Evolutionary conservation across 2,888 invertebrate species (phyloP).

Genomic region (Ectropis crepuscularia): DNA sequence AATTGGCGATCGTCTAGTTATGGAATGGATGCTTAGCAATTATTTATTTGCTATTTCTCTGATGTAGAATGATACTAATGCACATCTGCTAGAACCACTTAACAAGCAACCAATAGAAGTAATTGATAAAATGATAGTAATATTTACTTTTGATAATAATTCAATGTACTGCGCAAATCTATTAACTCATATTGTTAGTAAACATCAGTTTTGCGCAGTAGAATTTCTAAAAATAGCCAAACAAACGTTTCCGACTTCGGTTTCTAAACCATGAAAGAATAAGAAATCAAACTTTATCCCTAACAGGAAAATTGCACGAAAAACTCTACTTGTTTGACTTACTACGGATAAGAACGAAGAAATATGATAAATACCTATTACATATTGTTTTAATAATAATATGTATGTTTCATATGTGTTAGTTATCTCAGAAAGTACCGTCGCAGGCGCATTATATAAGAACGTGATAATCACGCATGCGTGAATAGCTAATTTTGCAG

Average conservation of each 20-base stretch:
- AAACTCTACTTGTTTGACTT: not conserved
- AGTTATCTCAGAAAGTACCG: constrained; percentile 16
- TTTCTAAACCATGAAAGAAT: not conserved
- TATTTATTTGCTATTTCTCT: constrained; percentile 8
- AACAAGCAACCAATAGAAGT: constrained; percentile 3
- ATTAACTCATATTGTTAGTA: no score
- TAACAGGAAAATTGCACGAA: not conserved
- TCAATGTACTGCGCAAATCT: not conserved
- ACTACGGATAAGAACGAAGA: constrained; percentile 7
- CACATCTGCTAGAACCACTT: not conserved
- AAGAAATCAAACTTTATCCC: not conserved
- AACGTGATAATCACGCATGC: constrained; percentile 36
- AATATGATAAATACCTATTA: not conserved
- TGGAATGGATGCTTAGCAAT: constrained; percentile 19
- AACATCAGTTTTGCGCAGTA: not conserved
- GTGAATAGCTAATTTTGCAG: constrained; percentile 29
- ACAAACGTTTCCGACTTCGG: no score
- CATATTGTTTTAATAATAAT: not conserved
- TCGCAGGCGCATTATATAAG: constrained; percentile 26
- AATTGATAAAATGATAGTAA: constrained; percentile 2
- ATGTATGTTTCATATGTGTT: constrained; percentile 1
- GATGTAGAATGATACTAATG: constrained; percentile 4
- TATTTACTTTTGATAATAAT: not conserved
- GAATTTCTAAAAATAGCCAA: not conserved
- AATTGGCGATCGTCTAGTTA: constrained; percentile 15